phyloP scores from a whole-genome alignment of 2,113 vertebrate genomes.

The Phrynosoma platyrhinos region DNA sequence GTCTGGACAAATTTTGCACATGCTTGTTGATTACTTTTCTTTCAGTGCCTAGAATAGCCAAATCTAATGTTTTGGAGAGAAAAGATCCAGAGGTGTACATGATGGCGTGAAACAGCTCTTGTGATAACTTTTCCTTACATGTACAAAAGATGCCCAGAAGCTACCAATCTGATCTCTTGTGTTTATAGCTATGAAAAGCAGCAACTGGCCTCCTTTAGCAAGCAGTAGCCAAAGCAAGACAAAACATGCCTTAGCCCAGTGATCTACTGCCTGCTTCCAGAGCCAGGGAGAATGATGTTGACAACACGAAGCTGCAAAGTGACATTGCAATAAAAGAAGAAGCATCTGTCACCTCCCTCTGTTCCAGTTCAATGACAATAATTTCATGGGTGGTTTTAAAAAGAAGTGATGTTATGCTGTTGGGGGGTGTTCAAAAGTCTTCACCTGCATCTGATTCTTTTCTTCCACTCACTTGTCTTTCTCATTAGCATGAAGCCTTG shows the following conservation, averaged over 20 bases:
- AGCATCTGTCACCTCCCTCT: slow-evolving; percentile 67
- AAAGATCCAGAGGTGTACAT: no score
- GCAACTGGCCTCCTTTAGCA: slow-evolving; percentile 19
- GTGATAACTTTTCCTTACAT: neutral
- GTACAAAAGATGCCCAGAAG: neutral
- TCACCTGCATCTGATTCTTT: slow-evolving; percentile 73
- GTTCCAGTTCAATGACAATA: slow-evolving; percentile 65
- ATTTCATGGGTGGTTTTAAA: slow-evolving; percentile 73
- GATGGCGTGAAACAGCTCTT: neutral
- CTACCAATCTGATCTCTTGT: accelerated
- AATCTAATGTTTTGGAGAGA: no score
- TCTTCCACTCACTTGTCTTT: slow-evolving; percentile 54
- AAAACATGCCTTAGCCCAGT: slow-evolving; percentile 23
- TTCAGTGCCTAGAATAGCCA: no score
- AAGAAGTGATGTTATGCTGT: slow-evolving; percentile 62
- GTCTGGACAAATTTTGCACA: no score
- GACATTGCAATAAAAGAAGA: slow-evolving; percentile 64
- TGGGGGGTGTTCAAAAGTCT: slow-evolving; percentile 62
- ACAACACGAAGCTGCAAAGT: slow-evolving; percentile 59
- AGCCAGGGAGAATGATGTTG: slow-evolving; percentile 56
- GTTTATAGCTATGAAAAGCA: accelerated
- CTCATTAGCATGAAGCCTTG: slow-evolving; percentile 35
- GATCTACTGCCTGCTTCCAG: slow-evolving; percentile 55
- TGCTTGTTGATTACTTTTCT: no score
- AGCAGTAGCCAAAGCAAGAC: neutral